Base-by-base conservation (phyloP, 2,113 vertebrate genomes). In the Meles meles region DNA sequence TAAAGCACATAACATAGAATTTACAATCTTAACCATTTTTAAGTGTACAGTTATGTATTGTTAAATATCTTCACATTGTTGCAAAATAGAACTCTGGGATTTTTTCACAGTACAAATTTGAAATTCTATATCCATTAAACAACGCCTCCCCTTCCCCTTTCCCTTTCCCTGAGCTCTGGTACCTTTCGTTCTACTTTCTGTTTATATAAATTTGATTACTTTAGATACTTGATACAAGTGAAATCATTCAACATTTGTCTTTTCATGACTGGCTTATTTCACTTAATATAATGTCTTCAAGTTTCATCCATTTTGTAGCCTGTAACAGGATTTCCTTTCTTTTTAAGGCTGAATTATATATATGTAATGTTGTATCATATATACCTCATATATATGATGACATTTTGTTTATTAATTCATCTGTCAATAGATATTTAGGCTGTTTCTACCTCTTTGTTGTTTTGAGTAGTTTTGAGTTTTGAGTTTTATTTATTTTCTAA, bases 401-500 rank as follows among this genome's bases (percentile, higher is more conserved):
- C 7, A 42, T 55, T 88, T 69, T 42, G 0, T 39, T 87, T 67
- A 83, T 69, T 74, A 15, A 71, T 12, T 79, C 37, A 61, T 81
- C 37, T 34, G 42, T 86, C 29, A 67, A 6, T 80, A 59, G 44
- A 67, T 44, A 52, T 85, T 82, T 90, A 57, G 18, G 34, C 34
- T 72, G 10, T 27, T 90, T 79, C 69, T 42, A n/a, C 4, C 5
- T 83, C 18, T 89, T 87, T 25, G 47, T 14, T 76, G 11, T 25
- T 80, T 39, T 87, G 14, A 93, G 47, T 37, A 82, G 17, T 72
- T n/a, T n/a, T n/a, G n/a, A n/a, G 11, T 25, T 80, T 39, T 87
- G 14, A 93, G 47, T 37, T 86, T 92, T 83, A 63, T 82, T 49
- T n/a, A 65, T 82, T 97, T 93, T 93, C 39, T 42, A 92, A 63